These are phyloP conservation scores for Acanthornis magna DNA, from an alignment of 2,797 vertebrate species.

Conservation along the genomic window DNA sequence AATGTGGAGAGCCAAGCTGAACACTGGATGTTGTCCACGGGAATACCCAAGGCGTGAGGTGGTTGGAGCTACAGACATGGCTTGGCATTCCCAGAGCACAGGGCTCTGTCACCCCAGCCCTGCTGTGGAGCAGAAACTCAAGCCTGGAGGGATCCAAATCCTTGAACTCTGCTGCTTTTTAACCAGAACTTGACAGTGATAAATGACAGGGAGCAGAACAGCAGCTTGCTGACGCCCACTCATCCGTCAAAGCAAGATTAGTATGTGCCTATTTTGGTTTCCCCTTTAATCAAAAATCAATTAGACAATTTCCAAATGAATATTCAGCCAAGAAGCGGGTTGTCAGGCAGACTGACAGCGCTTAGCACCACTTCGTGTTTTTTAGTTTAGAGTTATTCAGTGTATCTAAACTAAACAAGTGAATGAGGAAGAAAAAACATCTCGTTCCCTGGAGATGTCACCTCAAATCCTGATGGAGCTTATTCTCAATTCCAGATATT, in stretches of 20 bases:
- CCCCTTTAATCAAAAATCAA: conserved; percentile 49
- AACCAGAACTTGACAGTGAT: conserved; percentile 1
- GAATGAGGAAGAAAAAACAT: neutral
- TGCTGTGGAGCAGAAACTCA: neutral
- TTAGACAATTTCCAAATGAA: conserved; percentile 55
- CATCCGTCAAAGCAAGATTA: conserved; percentile 23
- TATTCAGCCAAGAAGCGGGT: neutral
- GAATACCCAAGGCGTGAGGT: neutral
- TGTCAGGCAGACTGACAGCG: conserved; percentile 21
- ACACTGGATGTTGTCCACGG: neutral
- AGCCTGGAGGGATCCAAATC: neutral
- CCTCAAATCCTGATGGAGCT: neutral
- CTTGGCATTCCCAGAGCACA: neutral
- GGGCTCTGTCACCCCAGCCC: neutral
- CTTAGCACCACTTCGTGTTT: neutral
- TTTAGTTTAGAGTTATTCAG: neutral
- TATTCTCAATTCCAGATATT: neutral
- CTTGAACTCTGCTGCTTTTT: neutral
- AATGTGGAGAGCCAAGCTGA: neutral
- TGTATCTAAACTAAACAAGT: neutral
- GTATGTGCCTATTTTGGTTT: conserved; percentile 23
- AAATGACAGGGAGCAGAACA: conserved; percentile 38
- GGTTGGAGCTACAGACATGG: neutral
- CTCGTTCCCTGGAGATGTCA: neutral
- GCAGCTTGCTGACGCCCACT: conserved; percentile 18